Evolutionary conservation across 2,113 vertebrate species (phyloP).

Genomic region (Antennarius striatus): DNA sequence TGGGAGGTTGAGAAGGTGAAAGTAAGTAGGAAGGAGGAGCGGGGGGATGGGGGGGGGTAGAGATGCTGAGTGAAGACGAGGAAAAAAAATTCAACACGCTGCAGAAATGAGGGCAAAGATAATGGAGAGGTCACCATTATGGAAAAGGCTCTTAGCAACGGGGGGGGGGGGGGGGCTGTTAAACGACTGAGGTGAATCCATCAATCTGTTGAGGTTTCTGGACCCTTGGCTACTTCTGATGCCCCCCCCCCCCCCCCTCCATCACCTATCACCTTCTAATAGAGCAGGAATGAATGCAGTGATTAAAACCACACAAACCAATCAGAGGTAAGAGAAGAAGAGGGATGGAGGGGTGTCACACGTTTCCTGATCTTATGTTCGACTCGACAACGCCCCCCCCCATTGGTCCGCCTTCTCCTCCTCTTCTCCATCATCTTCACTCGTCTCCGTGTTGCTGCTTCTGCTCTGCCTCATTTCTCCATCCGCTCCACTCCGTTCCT

Average conservation of each 20-base stretch:
- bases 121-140: constrained; percentile 23
- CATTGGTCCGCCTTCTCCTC: constrained; percentile 38
- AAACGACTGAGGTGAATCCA: constrained; percentile 11
- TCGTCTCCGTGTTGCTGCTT: constrained; percentile 17
- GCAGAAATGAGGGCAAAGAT: constrained; percentile 20
- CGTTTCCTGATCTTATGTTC: constrained; percentile 77
- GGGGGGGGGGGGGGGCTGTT: neutral
- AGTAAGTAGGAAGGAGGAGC: neutral
- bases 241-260: constrained; percentile 4
- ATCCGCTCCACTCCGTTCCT: constrained; percentile 55
- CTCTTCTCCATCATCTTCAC: constrained; percentile 20
- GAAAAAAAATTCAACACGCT: constrained; percentile 15
- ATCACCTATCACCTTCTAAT: constrained; percentile 10
- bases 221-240: constrained; percentile 18
- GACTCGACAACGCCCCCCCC: constrained; percentile 63
- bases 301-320: neutral
- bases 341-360: constrained; percentile 58
- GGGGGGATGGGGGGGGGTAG: neutral
- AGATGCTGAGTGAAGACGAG: neutral
- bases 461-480: constrained; percentile 15
- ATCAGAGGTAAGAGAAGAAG: neutral
- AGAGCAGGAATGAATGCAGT: constrained; percentile 33
- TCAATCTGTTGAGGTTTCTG: neutral
- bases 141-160: constrained; percentile 5
- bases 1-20: constrained; percentile 28